These are phyloP conservation scores for Ophonus ardosiacus DNA, from an alignment of 2,888 invertebrate genomes.

Conservation along the genomic window DNA sequence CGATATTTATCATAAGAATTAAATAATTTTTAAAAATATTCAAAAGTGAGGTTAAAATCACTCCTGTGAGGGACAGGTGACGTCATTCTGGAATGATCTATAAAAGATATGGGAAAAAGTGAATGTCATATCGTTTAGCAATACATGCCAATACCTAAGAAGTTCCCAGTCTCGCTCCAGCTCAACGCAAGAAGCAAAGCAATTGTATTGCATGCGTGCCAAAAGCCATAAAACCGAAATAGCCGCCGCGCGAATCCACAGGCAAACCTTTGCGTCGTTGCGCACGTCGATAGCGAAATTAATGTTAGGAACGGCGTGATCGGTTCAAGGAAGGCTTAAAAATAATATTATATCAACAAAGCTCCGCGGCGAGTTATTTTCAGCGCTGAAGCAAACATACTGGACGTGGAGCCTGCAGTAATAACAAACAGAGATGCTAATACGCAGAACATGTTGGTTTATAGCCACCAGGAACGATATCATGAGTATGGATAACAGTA, in stretches of 20 bases:
- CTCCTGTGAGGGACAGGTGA: too few species aligned
- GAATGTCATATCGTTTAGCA: too few species aligned
- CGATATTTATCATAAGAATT: too few species aligned
- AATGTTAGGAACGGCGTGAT: conserved; percentile 60
- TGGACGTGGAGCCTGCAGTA: conserved; percentile 45
- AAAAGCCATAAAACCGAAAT: conserved; percentile 64
- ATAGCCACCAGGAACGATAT: conserved; percentile 1
- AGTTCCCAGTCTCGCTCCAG: background rate
- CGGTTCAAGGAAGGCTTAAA: conserved; percentile 63
- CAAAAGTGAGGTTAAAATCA: too few species aligned
- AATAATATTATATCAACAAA: conserved; percentile 64
- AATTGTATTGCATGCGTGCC: conserved; percentile 63
- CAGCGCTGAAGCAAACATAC: conserved; percentile 58
- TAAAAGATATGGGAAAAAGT: too few species aligned
- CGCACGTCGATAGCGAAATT: conserved; percentile 62
- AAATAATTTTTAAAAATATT: too few species aligned
- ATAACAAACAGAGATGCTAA: conserved; percentile 42
- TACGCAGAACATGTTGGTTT: conserved; percentile 25
- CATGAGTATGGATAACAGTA: background rate
- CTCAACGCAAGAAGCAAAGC: conserved; percentile 27
- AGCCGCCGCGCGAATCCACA: conserved; percentile 48
- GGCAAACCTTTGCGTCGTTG: conserved; percentile 35
- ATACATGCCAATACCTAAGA: too few species aligned
- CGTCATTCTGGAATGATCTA: too few species aligned
- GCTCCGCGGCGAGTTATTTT: conserved; percentile 53